Base-by-base conservation (phyloP, 2,113 vertebrate genomes). In the Megaceryle torquata region DNA sequence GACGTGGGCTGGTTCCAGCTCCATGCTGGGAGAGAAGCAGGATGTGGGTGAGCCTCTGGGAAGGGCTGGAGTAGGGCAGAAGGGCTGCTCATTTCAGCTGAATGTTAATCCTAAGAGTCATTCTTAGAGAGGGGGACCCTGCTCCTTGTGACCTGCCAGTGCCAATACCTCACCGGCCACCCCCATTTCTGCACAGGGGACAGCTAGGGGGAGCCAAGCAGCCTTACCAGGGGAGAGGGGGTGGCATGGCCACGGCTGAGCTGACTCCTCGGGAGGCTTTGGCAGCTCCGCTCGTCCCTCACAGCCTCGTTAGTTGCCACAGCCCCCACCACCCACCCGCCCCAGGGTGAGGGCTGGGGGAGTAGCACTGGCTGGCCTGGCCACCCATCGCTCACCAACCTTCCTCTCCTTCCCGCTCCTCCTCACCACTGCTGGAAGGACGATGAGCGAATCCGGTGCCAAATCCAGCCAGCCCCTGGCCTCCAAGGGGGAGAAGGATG, bases 401-500 rank as follows among this genome's bases (percentile, higher is more conserved):
- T 88, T 88, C 76, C 69, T 92, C 91, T 41, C 9, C 11, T 14
- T 86, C 44, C 48, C 1, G 0, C 56, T 69, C n/a, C 31, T 89
- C 59, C 86, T 74, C 67, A 4, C 89, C 70, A 83, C 95, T 51
- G 64, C 88, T 72, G 97, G 91, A 79, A 96, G 87, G 91, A 98
- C 92, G 9, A 99, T 99, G 99, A 99, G 99, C 25, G 99, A 99
- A 79, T 96, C 98, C 11, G 92, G 98, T 48, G 93, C 98, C 82
- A 99, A 99, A 98, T 98, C 98, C 97, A 98, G 98, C 95, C 98
- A 98, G 89, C 86, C 99, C 68, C 98, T 98, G 93, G 98, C 99
- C 84, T 97, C 98, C 91, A 99, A 99, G 74, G 98, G 98, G 95
- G 99, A 99, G 76, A 99, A 99, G 97, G 99, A 99, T 84, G 98